Conservation (phyloP, 2,888 invertebrate species). For the Hyppa rectilinea region DNA sequence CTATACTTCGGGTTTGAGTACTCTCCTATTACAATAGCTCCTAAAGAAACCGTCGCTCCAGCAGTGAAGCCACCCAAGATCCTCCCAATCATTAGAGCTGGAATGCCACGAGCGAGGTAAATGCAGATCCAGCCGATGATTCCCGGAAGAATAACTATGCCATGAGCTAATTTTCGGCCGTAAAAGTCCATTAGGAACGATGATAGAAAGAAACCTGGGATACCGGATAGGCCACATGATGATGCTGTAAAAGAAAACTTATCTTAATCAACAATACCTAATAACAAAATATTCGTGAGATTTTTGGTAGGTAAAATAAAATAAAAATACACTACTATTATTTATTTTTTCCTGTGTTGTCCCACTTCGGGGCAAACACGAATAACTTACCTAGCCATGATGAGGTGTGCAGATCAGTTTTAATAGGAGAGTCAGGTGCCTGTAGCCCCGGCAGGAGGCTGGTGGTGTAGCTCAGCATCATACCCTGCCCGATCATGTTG, state of each 20-base stretch:
- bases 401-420: conserved; percentile 71
- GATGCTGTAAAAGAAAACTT: conserved; percentile 71
- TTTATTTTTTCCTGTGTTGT: too few species aligned
- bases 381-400: conserved; percentile 82
- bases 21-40: conserved; percentile 80
- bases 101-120: conserved; percentile 69
- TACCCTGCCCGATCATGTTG: conserved; percentile 78
- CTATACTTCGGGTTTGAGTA: conserved; percentile 77
- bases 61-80: conserved; percentile 72
- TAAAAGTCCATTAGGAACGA: conserved; percentile 74
- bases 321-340: too few species aligned
- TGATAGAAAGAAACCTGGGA: conserved; percentile 73
- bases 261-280: background rate
- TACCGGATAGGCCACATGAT: conserved; percentile 69
- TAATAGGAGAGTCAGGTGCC: conserved; percentile 70
- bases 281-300: background rate
- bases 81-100: conserved; percentile 73
- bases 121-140: conserved; percentile 75
- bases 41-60: conserved; percentile 71
- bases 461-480: conserved; percentile 77
- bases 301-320: background rate
- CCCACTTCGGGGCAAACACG: too few species aligned
- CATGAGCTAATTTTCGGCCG: conserved; percentile 73
- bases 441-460: conserved; percentile 73
- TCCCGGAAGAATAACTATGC: conserved; percentile 72